Evolutionary conservation across 2,888 invertebrate species (phyloP), one percentile per base, ranked within the genome.

Genomic region (Linnaemya tessellans): DNA sequence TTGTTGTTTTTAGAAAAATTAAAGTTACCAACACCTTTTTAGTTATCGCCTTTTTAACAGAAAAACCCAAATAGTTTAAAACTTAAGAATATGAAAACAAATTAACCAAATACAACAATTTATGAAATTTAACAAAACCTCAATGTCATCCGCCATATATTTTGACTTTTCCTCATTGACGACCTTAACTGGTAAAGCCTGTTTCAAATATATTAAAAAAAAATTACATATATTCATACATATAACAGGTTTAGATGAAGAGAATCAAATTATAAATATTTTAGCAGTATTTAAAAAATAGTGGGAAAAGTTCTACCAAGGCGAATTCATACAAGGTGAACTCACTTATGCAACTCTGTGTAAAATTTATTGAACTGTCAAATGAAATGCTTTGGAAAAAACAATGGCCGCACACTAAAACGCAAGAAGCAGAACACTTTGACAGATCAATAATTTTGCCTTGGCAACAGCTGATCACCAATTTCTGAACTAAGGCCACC

Each of bases 61-160:
- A 77, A 75, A 56, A 77, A 80, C 49, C 74, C 74, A 80, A 80
- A 18, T 80, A 71, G 9, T 38, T 18, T 38, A 71, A 71, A 71
- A 82, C 64, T 75, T 70, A 71, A 65, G 30, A 56, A 30, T 58
- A 46, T 64, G 49, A 62, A 60, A 71, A 71, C 41, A 77, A 65
- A 70, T 62, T 46, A 49, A 51, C 20, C 18, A 74, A 84, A 74
- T 78, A 62, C 38, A 74, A 79, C 58, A 60, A 73, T 80, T 75
- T 65, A 56, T 75, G 70, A 51, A 67, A 49, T 58, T 70, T 71
- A 80, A 77, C 65, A 84, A 88, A 91, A 90, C 91, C 91, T 91
- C 91, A 87, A 91, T 91, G 86, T 91, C 91, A 88, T 91, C 92
- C 88, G 88, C 86, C 75, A 89, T 77, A 88, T 90, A 91, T 81